Conservation (phyloP, 1,140 invertebrate species). For the Orchestia grillus region DNA sequence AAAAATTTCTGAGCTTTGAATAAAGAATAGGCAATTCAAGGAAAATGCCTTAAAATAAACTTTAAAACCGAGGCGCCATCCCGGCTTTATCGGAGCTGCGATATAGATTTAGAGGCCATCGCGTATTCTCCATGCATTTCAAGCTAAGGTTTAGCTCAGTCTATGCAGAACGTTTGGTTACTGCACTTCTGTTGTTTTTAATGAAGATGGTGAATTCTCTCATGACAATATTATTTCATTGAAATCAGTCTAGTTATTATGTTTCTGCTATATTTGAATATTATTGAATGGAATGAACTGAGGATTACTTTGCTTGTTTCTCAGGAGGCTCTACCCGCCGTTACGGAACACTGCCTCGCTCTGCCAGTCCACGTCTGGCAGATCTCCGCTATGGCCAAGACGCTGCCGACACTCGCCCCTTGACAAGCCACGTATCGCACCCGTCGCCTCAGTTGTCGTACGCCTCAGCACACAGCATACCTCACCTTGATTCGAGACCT, state of each 20-base stretch:
- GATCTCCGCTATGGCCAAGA: not conserved
- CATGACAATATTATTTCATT: not conserved
- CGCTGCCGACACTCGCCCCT: not conserved
- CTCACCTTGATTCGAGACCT: not conserved
- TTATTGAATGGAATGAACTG: not conserved
- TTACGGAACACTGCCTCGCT: constrained; percentile 20
- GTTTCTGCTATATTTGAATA: not conserved
- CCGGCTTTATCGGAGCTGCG: too few relatives aligned
- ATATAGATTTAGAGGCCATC: too few relatives aligned
- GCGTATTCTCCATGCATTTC: too few relatives aligned
- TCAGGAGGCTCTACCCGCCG: not conserved
- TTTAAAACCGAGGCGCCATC: too few relatives aligned
- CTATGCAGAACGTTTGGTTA: too few relatives aligned
- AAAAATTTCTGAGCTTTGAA: too few relatives aligned
- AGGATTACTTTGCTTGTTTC: not conserved
- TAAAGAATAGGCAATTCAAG: too few relatives aligned
- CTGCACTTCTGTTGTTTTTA: too few relatives aligned
- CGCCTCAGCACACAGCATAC: constrained; percentile 20
- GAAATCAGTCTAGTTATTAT: not conserved
- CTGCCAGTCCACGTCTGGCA: not conserved
- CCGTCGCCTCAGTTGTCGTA: constrained; percentile 23
- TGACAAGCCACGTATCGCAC: not conserved
- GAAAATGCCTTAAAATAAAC: too few relatives aligned
- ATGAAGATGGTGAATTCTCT: not conserved
- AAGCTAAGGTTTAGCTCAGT: too few relatives aligned